Conservation (phyloP, 2,888 invertebrate genomes). For the Parascotia fuliginaria region DNA sequence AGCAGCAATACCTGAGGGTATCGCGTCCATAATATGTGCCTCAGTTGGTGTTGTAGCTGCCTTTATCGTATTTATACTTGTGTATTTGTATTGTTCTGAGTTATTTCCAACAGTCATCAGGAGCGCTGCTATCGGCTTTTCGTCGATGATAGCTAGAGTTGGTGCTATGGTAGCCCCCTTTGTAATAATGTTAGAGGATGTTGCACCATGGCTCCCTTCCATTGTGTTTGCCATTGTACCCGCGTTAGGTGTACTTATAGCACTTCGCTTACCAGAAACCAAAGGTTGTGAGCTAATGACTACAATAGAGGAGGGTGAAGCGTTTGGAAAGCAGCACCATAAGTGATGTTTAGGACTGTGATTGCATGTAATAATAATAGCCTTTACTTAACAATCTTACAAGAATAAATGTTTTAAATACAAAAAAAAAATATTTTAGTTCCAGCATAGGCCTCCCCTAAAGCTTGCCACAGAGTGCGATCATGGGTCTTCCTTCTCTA, state of each 20-base stretch:
- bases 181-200: neutral
- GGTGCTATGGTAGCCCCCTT: neutral
- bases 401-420: no score
- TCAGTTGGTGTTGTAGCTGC: slow-evolving; percentile 91
- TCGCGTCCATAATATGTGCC: slow-evolving; percentile 86
- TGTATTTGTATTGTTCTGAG: slow-evolving; percentile 90
- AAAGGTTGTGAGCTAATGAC: slow-evolving; percentile 88
- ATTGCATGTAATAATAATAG: no score
- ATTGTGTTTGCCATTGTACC: neutral
- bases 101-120: neutral
- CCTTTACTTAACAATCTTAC: no score
- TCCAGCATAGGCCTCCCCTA: no score
- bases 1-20: slow-evolving; percentile 78
- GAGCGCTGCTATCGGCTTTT: neutral
- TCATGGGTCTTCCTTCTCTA: no score
- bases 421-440: no score
- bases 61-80: slow-evolving; percentile 93
- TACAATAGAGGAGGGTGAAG: slow-evolving; percentile 92
- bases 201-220: neutral
- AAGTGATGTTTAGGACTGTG: no score
- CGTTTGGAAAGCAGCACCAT: slow-evolving; percentile 61
- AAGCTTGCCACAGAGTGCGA: no score
- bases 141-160: neutral
- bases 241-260: neutral
- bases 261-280: neutral